These are phyloP conservation scores for Stegodyphus mimosarum DNA, from an alignment of 1,140 invertebrate species.

Conservation along the genomic window DNA sequence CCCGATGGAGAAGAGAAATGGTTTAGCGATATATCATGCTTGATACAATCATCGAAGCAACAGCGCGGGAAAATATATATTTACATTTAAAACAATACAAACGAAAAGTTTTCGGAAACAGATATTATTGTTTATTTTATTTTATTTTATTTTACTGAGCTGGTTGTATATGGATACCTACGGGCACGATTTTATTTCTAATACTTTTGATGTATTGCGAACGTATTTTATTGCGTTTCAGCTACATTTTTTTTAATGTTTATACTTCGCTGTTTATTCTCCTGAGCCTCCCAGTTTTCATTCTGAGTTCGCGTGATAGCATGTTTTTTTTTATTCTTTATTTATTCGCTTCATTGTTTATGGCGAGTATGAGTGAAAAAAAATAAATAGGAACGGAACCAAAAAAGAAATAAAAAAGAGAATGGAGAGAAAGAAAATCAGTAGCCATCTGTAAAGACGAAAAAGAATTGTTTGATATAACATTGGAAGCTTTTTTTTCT, in stretches of 20 bases:
- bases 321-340: slow-evolving; percentile 13
- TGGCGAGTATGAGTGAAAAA: slow-evolving; percentile 8
- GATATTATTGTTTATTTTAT: slow-evolving; percentile 6
- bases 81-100: slow-evolving; percentile 1
- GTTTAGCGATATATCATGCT: neutral
- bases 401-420: slow-evolving; percentile 6
- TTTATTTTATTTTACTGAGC: neutral
- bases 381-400: slow-evolving; percentile 12
- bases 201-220: slow-evolving; percentile 56
- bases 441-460: slow-evolving; percentile 58
- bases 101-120: neutral
- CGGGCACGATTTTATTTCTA: slow-evolving; percentile 51
- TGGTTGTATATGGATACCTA: slow-evolving; percentile 3
- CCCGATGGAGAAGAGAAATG: no score
- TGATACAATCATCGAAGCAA: neutral
- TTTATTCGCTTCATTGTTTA: slow-evolving; percentile 55
- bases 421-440: slow-evolving; percentile 25
- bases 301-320: slow-evolving; percentile 52
- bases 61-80: neutral
- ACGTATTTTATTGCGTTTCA: slow-evolving; percentile 52
- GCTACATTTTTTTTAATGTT: slow-evolving; percentile 9
- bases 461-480: slow-evolving; percentile 61
- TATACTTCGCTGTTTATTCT: slow-evolving; percentile 44
- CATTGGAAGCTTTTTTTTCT: slow-evolving; percentile 43
- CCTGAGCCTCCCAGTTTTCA: slow-evolving; percentile 28